These are phyloP conservation scores for Meteorus cinctellus DNA, from an alignment of 2,888 invertebrate genomes.

Conservation along the genomic window DNA sequence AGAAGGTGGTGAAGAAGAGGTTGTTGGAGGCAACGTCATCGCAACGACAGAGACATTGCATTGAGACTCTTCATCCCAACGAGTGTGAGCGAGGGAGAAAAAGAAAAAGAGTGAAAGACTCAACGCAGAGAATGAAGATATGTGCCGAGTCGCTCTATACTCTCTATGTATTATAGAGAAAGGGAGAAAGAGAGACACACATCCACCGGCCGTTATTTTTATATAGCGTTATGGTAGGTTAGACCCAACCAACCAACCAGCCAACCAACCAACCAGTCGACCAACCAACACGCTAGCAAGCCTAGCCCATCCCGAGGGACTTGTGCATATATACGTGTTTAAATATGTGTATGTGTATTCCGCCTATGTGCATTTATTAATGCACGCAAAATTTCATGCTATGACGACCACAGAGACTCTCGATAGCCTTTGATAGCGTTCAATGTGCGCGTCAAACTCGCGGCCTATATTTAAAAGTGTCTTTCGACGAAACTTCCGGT, in stretches of 20 bases:
- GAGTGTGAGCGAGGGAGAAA: slow-evolving; percentile 18
- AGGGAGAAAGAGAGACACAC: slow-evolving; percentile 45
- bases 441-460: slow-evolving; percentile 47
- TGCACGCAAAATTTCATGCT: slow-evolving; percentile 72
- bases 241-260: slow-evolving; percentile 63
- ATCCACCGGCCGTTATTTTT: slow-evolving; percentile 66
- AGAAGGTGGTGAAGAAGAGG: slow-evolving; percentile 37
- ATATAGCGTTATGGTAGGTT: slow-evolving; percentile 70
- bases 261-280: slow-evolving; percentile 54
- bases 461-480: slow-evolving; percentile 63
- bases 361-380: slow-evolving; percentile 66
- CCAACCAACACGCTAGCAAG: slow-evolving; percentile 59
- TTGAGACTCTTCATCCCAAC: slow-evolving; percentile 5
- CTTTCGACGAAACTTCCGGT: slow-evolving; percentile 28
- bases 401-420: slow-evolving; percentile 57
- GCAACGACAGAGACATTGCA: slow-evolving; percentile 18
- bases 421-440: slow-evolving; percentile 68
- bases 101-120: slow-evolving; percentile 21
- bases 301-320: slow-evolving; percentile 64
- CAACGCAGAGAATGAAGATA: slow-evolving; percentile 28
- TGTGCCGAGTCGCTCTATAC: slow-evolving; percentile 23
- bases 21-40: slow-evolving; percentile 29
- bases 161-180: slow-evolving; percentile 37
- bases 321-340: slow-evolving; percentile 44
- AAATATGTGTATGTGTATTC: slow-evolving; percentile 32